A percentile compares a stretch with the other conserved stretches of the same genome.
Evolutionary conservation across 2,113 vertebrate genomes (phyloP).

Genomic region (Echinops telfairi): DNA sequence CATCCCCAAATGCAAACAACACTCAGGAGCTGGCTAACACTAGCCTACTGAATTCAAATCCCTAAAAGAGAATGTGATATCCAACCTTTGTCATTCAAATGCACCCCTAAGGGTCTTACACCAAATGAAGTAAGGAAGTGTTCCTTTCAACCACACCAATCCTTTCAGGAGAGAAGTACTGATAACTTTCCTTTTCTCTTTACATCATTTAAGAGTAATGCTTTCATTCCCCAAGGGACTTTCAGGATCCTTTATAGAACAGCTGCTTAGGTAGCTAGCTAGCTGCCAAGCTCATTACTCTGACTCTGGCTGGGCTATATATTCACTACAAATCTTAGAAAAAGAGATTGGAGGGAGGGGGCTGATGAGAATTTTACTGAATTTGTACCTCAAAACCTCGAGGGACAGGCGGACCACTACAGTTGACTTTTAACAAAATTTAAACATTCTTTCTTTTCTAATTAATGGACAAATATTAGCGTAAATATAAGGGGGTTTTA

Average conservation of each 20-base stretch:
- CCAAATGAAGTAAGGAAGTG: not conserved
- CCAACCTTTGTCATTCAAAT: not conserved
- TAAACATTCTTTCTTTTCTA: constrained; percentile 33
- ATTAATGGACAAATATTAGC: constrained; percentile 28
- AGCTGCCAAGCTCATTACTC: not conserved
- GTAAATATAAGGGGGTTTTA: not conserved
- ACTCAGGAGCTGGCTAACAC: not conserved
- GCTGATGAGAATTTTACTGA: constrained; percentile 16
- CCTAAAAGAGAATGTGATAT: not conserved
- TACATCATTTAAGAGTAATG: not conserved
- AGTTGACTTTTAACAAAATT: constrained; percentile 46
- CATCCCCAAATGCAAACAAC: not conserved
- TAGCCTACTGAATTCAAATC: not conserved
- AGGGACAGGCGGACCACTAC: not conserved
- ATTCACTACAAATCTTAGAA: not conserved
- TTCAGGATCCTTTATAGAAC: not conserved
- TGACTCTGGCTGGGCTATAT: not conserved
- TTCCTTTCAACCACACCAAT: not conserved
- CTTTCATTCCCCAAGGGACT: not conserved
- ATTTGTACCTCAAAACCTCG: not conserved
- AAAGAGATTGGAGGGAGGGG: not conserved
- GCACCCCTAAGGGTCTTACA: not conserved
- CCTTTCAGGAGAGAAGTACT: not conserved
- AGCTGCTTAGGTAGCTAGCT: not conserved
- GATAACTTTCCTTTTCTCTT: not conserved